Evolutionary conservation across 2,888 invertebrate species (phyloP).

Genomic region (Ectemnius continuus): DNA sequence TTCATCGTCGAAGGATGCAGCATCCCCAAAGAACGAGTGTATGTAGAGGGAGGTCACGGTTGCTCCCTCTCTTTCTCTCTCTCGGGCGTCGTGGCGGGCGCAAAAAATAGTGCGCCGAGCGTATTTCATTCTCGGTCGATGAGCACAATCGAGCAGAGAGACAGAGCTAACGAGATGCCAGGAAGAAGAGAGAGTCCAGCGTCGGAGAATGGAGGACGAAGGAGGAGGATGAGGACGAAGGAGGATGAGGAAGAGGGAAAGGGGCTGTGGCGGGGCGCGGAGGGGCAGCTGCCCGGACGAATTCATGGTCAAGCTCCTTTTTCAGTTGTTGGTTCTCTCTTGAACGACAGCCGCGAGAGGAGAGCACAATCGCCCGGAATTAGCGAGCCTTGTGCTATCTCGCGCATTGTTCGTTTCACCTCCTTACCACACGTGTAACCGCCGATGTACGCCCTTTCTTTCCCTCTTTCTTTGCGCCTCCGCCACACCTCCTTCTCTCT

Average conservation of each 20-base stretch:
- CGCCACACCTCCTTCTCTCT: constrained; percentile 1
- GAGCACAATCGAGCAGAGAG: constrained; percentile 39
- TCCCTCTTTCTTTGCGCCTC: neutral
- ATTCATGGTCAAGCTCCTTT: constrained; percentile 56
- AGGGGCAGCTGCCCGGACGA: constrained; percentile 48
- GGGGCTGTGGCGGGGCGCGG: neutral
- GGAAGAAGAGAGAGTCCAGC: constrained; percentile 24
- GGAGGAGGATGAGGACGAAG: constrained; percentile 10
- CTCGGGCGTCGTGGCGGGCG: neutral
- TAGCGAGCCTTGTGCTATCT: constrained; percentile 70
- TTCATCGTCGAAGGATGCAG: too few relatives aligned
- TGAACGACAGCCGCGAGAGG: constrained; percentile 64
- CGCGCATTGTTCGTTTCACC: constrained; percentile 52
- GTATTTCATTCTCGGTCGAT: constrained; percentile 42
- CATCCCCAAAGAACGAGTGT: constrained; percentile 6
- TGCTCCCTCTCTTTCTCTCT: constrained; percentile 8
- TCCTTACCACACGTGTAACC: constrained; percentile 41
- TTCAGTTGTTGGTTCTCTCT: constrained; percentile 43
- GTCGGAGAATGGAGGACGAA: constrained; percentile 19
- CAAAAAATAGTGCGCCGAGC: constrained; percentile 27
- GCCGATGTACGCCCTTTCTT: neutral
- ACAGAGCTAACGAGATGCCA: constrained; percentile 14
- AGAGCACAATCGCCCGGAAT: constrained; percentile 69
- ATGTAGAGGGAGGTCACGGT: constrained; percentile 31
- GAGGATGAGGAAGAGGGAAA: constrained; percentile 23